These are phyloP conservation scores for Microplitis manilae DNA, from an alignment of 2,888 invertebrate genomes.

Conservation along the genomic window DNA sequence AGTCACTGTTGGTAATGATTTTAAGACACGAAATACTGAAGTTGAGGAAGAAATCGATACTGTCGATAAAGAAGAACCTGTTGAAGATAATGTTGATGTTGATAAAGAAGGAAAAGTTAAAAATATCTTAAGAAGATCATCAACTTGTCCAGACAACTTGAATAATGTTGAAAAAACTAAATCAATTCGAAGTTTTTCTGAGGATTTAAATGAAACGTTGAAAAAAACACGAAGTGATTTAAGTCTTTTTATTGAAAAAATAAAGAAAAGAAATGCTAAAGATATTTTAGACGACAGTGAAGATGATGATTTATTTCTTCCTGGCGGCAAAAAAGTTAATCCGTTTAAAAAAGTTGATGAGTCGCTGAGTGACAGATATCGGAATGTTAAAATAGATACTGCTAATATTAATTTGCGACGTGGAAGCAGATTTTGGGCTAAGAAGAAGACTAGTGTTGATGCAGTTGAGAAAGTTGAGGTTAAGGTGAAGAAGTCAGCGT, in stretches of 20 bases:
- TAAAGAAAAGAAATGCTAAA: conserved; percentile 56
- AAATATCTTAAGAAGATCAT: background rate
- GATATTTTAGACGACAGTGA: conserved; percentile 54
- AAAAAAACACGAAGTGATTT: conserved; percentile 53
- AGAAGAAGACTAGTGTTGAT: background rate
- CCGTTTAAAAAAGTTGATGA: conserved; percentile 51
- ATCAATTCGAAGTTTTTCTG: conserved; percentile 12
- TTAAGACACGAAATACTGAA: background rate
- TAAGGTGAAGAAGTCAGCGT: conserved; percentile 26
- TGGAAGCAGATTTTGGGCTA: background rate
- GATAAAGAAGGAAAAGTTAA: background rate
- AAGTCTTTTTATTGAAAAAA: conserved; percentile 59
- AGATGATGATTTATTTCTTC: conserved; percentile 43
- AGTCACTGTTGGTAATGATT: background rate
- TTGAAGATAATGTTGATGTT: background rate
- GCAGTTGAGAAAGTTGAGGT: background rate
- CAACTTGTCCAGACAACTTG: conserved; percentile 8
- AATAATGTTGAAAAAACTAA: background rate
- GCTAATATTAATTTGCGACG: background rate
- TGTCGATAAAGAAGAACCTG: too few relatives aligned
- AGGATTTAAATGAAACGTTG: background rate
- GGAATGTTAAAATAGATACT: background rate
- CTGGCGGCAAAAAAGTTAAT: conserved; percentile 49
- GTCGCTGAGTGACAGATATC: conserved; percentile 14
- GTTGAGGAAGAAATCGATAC: background rate